phyloP scores from a whole-genome alignment of 1,140 invertebrate genomes.

The Polypedilum vanderplanki region DNA sequence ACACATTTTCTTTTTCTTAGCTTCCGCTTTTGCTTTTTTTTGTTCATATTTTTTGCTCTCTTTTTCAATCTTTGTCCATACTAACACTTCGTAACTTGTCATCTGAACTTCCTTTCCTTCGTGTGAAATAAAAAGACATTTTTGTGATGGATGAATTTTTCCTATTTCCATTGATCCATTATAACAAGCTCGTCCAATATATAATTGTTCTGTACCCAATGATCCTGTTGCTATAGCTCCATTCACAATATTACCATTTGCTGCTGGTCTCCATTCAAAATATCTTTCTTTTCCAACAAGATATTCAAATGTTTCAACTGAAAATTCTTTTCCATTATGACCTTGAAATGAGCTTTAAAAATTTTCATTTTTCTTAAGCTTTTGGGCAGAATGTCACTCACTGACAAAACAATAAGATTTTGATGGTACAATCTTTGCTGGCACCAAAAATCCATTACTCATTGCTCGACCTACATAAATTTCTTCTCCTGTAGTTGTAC shows the following conservation, averaged over 20 bases:
- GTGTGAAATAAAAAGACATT: not conserved
- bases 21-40: not conserved
- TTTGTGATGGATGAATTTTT: constrained; percentile 12
- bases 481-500: not conserved
- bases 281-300: not conserved
- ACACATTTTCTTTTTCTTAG: not conserved
- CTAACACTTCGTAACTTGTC: not conserved
- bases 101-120: not conserved
- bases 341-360: no score
- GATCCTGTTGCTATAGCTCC: not conserved
- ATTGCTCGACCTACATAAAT: not conserved
- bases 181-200: not conserved
- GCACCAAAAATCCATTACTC: not conserved
- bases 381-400: not conserved
- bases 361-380: no score
- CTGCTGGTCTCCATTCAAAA: not conserved
- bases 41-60: not conserved
- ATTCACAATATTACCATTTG: not conserved
- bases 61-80: not conserved
- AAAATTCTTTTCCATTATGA: not conserved
- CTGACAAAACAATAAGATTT: not conserved
- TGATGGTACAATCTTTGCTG: not conserved
- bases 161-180: not conserved
- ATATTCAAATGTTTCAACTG: not conserved
- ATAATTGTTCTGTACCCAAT: not conserved